Conservation (phyloP, 2,888 invertebrate genomes). For the Tridacna gigas region DNA sequence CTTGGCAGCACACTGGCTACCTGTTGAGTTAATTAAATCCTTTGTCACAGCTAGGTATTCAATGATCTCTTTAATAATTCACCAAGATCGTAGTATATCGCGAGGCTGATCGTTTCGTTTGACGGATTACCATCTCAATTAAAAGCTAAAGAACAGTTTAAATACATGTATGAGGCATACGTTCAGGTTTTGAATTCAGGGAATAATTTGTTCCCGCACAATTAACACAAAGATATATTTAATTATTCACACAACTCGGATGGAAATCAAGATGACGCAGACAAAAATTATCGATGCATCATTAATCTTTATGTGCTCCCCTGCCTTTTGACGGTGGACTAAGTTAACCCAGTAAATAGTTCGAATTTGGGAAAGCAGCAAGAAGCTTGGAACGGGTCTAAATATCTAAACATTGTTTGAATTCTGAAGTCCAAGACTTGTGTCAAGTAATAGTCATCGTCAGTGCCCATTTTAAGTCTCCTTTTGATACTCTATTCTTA, state of each 20-base stretch:
- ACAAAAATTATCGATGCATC: constrained; percentile 7
- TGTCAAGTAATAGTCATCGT: too few species aligned
- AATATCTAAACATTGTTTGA: too few species aligned
- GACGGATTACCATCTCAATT: constrained; percentile 12
- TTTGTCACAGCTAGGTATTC: constrained; percentile 1
- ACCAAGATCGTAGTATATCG: not conserved
- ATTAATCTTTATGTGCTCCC: not conserved
- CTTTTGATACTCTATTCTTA: too few species aligned
- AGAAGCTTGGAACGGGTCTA: too few species aligned
- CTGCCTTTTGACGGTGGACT: not conserved
- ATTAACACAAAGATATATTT: constrained; percentile 23
- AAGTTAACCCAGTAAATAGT: too few species aligned
- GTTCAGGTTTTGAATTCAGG: not conserved
- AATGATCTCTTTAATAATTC: constrained; percentile 21
- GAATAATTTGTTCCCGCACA: constrained; percentile 6
- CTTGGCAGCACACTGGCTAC: too few species aligned
- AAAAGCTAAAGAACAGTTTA: not conserved
- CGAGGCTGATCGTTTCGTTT: not conserved
- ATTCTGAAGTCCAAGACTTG: too few species aligned
- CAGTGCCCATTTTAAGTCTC: too few species aligned
- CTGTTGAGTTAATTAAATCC: too few species aligned
- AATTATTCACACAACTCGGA: constrained; percentile 7
- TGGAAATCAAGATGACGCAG: not conserved
- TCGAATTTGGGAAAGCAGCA: too few species aligned
- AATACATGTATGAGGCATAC: not conserved